Evolutionary conservation across 1,140 invertebrate genomes (phyloP).

Genomic region (Battus philenor): DNA sequence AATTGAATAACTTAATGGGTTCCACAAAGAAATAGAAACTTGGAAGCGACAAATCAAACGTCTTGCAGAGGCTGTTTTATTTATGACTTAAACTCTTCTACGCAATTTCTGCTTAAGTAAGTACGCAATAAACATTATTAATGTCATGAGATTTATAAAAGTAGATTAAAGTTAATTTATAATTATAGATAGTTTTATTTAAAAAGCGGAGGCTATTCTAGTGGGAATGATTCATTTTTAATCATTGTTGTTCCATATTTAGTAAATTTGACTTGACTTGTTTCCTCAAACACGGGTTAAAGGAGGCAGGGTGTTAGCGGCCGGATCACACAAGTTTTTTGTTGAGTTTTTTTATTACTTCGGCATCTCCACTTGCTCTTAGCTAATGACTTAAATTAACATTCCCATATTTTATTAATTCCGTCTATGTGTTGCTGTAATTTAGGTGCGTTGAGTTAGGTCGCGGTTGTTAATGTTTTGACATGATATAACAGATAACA

Average conservation of each 20-base stretch:
- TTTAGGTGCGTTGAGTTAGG: constrained; percentile 32
- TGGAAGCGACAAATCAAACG: constrained; percentile 26
- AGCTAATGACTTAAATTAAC: constrained; percentile 69
- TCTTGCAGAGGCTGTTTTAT: constrained; percentile 16
- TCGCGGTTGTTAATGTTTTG: constrained; percentile 37
- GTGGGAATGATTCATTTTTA: constrained; percentile 14
- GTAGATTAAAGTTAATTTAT: neutral
- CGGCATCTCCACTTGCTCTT: constrained; percentile 51
- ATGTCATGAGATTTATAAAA: neutral
- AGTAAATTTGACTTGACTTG: constrained; percentile 56
- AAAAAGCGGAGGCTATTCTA: constrained; percentile 22
- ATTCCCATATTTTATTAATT: constrained; percentile 66
- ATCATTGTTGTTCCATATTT: constrained; percentile 39
- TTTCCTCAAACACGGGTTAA: constrained; percentile 58
- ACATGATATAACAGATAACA: constrained; percentile 16
- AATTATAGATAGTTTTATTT: neutral
- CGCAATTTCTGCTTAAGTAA: neutral
- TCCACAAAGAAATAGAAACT: constrained; percentile 29
- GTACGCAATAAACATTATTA: neutral
- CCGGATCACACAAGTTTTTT: constrained; percentile 56
- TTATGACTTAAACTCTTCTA: neutral
- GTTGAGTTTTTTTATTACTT: constrained; percentile 36
- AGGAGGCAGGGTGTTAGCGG: constrained; percentile 36
- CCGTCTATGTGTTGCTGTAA: constrained; percentile 32
- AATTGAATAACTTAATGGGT: constrained; percentile 68